Base-by-base conservation (phyloP, 2,797 vertebrate species). In the Acipenser ruthenus region DNA sequence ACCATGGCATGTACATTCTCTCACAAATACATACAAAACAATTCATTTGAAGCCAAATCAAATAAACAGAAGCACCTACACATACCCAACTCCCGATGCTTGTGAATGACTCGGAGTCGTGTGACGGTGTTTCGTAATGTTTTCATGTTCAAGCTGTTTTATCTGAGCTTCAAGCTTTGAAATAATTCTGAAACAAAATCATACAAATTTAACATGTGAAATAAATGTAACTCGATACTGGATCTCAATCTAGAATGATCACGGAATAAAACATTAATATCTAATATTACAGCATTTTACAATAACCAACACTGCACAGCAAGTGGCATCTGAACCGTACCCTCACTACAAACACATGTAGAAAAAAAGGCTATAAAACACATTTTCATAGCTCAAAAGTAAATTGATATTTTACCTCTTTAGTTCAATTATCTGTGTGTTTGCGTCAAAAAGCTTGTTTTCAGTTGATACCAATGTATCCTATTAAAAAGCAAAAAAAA, bases 71-170 rank as follows among this genome's bases (percentile, higher is more conserved):
- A 23, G 23, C 23, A 37, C 23, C 23, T n/a, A 61, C 50, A 75
- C 84, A 80, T 77, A 97, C 96, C 87, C 91, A 12, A 88, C 85
- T 69, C 81, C 87, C 4, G 91, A 87, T 2, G 88, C 77, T 67
- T 88, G 87, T 0, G 80, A 62, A 51, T 67, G 89, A 49, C 75
- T 78, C 68, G 89, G 87, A 0, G 84, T 75, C 13, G 80, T 37
- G 0, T 85, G 85, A 2, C 89, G 92, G 9, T 83, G 72, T 66
- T 90, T 88, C 71, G 90, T 73, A 52, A 78, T 81, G 69, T 90
- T 95, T 81, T 97, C 94, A 10, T 96, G 93, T 68, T 98, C 95
- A 66, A 95, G 84, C 83, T 99, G 96, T 81, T 93, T 95, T 75
- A 97, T 89, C 79, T 99, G 96, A 73, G 89, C 86, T 88, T 98